These are phyloP conservation scores for Malaclemys terrapin DNA, from an alignment of 2,113 vertebrate species.

Conservation along the genomic window DNA sequence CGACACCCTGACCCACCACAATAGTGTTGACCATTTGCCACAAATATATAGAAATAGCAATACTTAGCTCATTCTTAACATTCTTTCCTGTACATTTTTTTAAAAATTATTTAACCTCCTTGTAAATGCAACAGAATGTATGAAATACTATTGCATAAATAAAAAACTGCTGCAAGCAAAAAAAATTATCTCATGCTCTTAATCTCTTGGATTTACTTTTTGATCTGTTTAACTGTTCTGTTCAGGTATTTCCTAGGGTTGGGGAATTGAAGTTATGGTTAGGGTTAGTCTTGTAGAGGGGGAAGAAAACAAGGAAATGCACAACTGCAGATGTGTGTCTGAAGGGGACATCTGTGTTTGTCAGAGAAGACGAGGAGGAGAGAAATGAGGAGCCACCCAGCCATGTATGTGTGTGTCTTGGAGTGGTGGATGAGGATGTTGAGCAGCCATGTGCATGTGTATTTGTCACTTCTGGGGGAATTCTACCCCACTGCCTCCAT, in stretches of 20 bases:
- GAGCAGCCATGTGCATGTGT: too few species aligned
- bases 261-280: not conserved
- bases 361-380: not conserved
- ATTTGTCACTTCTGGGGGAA: too few species aligned
- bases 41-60: not conserved
- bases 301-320: not conserved
- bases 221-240: not conserved
- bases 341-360: not conserved
- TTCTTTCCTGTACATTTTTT: not conserved
- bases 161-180: not conserved
- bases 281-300: not conserved
- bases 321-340: too few species aligned
- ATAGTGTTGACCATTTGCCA: too few species aligned
- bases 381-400: too few species aligned
- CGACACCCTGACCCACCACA: too few species aligned
- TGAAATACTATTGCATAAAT: not conserved
- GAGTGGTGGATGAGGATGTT: too few species aligned
- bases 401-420: too few species aligned
- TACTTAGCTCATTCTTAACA: not conserved
- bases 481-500: too few species aligned
- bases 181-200: not conserved
- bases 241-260: not conserved
- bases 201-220: not conserved
- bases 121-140: not conserved
- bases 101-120: not conserved